Conservation (phyloP, 2,888 invertebrate genomes). For the Petrophora chlorosata region DNA sequence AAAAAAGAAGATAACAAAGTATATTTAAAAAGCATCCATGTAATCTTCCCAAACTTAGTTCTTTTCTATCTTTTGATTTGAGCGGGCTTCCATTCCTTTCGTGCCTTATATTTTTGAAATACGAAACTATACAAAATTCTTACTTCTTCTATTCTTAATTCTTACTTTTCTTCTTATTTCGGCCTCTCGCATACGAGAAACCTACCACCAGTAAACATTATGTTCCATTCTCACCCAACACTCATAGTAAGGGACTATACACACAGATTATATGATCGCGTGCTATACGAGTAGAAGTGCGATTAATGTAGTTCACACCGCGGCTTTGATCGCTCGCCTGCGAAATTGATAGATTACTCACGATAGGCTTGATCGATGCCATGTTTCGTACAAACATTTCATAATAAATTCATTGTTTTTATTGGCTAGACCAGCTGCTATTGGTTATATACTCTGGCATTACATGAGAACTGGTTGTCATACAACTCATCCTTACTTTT, state of each 20-base stretch:
- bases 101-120: no score
- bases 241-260: slow-evolving; percentile 24
- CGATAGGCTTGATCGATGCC: slow-evolving; percentile 22
- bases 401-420: not conserved
- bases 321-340: slow-evolving; percentile 60
- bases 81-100: no score
- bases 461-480: no score
- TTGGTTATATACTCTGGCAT: no score
- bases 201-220: slow-evolving; percentile 18
- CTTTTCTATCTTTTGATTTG: no score
- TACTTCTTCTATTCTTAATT: no score
- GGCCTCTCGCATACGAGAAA: not conserved
- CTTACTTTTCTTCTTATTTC: no score
- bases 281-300: slow-evolving; percentile 33
- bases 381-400: slow-evolving; percentile 6
- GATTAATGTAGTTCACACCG: slow-evolving; percentile 42
- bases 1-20: no score
- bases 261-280: slow-evolving; percentile 35
- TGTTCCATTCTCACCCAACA: slow-evolving; percentile 6
- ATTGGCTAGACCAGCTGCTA: not conserved
- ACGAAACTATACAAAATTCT: no score
- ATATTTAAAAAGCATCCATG: no score
- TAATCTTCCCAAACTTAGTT: no score
- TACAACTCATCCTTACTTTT: no score
- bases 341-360: slow-evolving; percentile 55